Evolutionary conservation across 2,888 invertebrate species (phyloP).

Genomic region (Coenonympha glycerion): DNA sequence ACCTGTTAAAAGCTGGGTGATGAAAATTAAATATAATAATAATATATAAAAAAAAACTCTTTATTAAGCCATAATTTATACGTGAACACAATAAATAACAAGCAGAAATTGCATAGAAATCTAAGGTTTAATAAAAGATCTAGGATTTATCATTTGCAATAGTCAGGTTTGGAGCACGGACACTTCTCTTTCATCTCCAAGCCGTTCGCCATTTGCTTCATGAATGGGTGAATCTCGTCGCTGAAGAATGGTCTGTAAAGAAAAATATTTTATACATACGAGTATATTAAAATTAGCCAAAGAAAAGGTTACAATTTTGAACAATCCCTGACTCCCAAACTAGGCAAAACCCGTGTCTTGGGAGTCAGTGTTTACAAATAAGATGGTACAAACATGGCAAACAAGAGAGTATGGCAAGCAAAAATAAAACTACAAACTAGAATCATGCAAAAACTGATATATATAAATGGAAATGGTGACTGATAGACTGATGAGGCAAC

Average conservation of each 20-base stretch:
- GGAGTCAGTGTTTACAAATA: no score
- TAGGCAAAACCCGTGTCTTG: no score
- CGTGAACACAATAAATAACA: not conserved
- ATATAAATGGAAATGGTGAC: not conserved
- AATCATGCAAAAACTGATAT: no score
- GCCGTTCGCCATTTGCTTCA: slow-evolving; percentile 51
- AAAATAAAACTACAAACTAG: no score
- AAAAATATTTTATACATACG: not conserved
- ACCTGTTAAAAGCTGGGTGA: no score
- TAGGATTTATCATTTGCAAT: slow-evolving; percentile 44
- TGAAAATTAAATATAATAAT: no score
- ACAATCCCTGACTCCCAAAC: no score
- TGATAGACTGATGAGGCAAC: no score
- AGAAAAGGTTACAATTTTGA: no score
- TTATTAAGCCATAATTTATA: no score
- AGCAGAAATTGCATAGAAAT: slow-evolving; percentile 1
- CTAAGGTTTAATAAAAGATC: not conserved
- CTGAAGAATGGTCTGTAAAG: slow-evolving; percentile 52
- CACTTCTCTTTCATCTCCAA: slow-evolving; percentile 48
- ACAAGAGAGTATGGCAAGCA: no score
- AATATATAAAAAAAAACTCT: not conserved
- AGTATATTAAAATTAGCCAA: not conserved
- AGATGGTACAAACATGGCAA: no score
- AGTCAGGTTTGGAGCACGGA: slow-evolving; percentile 51
- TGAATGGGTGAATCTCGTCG: slow-evolving; percentile 58